Percentiles rank a stretch among this genome's conserved stretches.
phyloP scores from a whole-genome alignment of 2,113 vertebrate species.

The Passer domesticus region DNA sequence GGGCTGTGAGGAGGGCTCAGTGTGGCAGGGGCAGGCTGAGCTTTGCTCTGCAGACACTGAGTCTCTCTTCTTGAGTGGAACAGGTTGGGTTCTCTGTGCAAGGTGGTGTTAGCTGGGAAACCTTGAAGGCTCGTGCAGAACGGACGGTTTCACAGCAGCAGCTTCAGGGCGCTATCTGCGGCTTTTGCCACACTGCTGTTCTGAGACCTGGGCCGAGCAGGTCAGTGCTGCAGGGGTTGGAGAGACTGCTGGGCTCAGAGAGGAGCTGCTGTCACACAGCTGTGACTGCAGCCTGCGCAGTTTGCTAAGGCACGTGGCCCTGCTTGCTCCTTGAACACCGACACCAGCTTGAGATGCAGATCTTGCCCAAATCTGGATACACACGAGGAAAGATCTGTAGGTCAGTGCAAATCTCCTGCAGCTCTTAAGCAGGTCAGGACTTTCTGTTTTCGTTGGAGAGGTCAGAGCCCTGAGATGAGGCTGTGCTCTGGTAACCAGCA shows the following conservation, averaged over 20 bases:
- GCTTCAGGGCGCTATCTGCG: not conserved
- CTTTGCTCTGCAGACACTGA: not conserved
- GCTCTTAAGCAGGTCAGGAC: not conserved
- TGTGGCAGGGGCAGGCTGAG: not conserved
- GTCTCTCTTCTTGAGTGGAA: not conserved
- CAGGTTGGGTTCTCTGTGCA: rapidly evolving
- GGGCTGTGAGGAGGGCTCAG: not conserved
- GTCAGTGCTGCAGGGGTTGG: not conserved
- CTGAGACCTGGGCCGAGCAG: not conserved
- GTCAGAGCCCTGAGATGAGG: not conserved
- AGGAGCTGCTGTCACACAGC: not conserved
- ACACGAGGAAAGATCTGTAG: not conserved
- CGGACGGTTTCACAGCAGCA: not conserved
- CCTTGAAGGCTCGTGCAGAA: not conserved
- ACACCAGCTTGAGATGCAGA: not conserved
- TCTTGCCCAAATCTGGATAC: not conserved
- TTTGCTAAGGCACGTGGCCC: not conserved
- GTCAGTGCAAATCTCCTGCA: not conserved
- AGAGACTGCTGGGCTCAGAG: not conserved
- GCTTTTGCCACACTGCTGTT: not conserved
- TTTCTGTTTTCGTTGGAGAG: not conserved
- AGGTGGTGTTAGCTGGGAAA: not conserved
- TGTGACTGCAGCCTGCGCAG: not conserved
- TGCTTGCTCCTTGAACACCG: not conserved
- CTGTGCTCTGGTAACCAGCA: not conserved